Conservation (phyloP, 2,888 invertebrate genomes). For the Chrysotoxum bicinctum region DNA sequence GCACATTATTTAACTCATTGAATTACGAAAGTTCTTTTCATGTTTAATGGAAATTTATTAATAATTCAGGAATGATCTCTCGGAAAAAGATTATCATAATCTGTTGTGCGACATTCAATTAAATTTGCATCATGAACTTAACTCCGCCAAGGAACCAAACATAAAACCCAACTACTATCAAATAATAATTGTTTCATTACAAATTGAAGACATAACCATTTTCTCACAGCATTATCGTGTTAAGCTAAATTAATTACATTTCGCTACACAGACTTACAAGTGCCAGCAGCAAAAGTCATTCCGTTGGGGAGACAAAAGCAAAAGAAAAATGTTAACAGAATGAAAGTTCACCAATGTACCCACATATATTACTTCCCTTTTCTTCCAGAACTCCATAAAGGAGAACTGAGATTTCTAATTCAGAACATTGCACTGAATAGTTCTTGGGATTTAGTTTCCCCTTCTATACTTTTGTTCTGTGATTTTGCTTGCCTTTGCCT, state of each 20-base stretch:
- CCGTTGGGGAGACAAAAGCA: conserved; percentile 13
- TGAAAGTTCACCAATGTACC: conserved; percentile 15
- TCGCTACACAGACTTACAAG: conserved; percentile 11
- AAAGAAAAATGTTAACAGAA: conserved; percentile 23
- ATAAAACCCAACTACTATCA: background rate
- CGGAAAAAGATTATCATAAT: background rate
- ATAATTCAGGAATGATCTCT: background rate
- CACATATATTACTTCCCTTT: background rate
- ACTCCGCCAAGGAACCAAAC: background rate
- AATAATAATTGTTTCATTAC: conserved; percentile 16
- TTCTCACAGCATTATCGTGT: conserved; percentile 20
- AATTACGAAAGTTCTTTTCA: background rate
- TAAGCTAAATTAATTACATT: conserved; percentile 54
- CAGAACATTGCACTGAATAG: conserved; percentile 46
- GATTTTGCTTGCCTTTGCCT: conserved; percentile 3
- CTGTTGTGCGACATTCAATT: background rate
- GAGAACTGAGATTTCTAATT: conserved; percentile 27
- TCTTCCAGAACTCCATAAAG: background rate
- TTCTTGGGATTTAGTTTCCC: conserved; percentile 24
- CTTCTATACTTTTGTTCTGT: background rate
- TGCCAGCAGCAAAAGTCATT: background rate
- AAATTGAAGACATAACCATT: conserved; percentile 40
- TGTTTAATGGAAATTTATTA: background rate
- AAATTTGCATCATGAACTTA: background rate
- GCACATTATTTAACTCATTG: background rate